phyloP scores from a whole-genome alignment of 1,140 invertebrate species.

The Drosophila repletoides region DNA sequence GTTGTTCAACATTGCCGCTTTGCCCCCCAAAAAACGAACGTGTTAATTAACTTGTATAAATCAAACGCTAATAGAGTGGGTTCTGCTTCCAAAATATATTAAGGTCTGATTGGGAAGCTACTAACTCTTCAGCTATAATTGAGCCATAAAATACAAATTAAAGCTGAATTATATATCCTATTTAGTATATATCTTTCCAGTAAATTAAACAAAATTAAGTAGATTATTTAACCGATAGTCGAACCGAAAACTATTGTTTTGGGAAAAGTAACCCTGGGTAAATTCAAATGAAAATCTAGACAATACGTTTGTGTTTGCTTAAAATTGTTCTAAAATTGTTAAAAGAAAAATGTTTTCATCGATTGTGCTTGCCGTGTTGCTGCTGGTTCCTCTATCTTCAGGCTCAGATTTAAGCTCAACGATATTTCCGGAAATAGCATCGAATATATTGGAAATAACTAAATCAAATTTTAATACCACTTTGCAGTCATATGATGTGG shows the following conservation, averaged over 20 bases:
- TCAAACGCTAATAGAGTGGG: conserved; percentile 56
- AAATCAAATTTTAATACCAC: conserved; percentile 38
- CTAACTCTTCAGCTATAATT: no score
- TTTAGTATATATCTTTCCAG: no score
- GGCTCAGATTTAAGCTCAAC: no score
- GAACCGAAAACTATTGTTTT: no score
- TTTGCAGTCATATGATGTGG: conserved; percentile 32
- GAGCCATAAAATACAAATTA: neutral
- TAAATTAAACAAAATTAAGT: no score
- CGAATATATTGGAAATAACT: conserved; percentile 32
- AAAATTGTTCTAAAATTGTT: no score
- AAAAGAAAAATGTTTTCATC: neutral
- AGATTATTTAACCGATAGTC: no score
- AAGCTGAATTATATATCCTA: no score
- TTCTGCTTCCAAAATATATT: conserved; percentile 4
- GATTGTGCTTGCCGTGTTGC: neutral
- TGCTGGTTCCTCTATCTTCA: neutral
- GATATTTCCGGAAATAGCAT: neutral
- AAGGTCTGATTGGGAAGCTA: neutral
- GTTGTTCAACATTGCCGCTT: conserved; percentile 38
- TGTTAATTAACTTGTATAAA: conserved; percentile 80
- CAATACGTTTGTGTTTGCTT: no score
- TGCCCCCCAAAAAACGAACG: conserved; percentile 51
- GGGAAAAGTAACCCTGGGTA: no score
- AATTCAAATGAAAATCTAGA: no score